phyloP scores from a whole-genome alignment of 1,140 invertebrate genomes.

The Agraylea sexmaculata region DNA sequence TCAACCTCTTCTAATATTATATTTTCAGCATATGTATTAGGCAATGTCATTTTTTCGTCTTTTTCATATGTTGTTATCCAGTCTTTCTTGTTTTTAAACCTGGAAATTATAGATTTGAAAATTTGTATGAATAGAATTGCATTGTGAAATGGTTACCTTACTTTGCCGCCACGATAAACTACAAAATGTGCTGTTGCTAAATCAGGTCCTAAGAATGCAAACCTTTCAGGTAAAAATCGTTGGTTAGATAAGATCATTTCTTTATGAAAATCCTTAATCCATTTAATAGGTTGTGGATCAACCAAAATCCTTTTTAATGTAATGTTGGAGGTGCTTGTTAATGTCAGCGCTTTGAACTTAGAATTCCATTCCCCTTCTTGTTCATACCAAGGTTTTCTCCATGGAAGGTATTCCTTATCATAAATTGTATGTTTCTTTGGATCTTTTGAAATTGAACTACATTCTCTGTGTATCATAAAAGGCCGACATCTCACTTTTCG shows the following conservation, averaged over 20 bases:
- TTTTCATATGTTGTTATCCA: slow-evolving; percentile 28
- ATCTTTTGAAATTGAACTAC: slow-evolving; percentile 21
- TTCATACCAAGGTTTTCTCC: slow-evolving; percentile 31
- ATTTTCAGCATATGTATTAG: slow-evolving; percentile 26
- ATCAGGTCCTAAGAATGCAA: slow-evolving; percentile 28
- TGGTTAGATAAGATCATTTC: too few relatives aligned
- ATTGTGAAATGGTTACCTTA: slow-evolving; percentile 25
- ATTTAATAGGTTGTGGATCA: too few relatives aligned
- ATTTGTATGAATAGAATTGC: neutral
- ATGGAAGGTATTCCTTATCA: slow-evolving; percentile 29
- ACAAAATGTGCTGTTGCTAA: slow-evolving; percentile 35
- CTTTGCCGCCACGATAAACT: slow-evolving; percentile 25
- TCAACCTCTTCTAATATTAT: slow-evolving; percentile 34
- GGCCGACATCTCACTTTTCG: neutral
- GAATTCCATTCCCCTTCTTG: slow-evolving; percentile 29
- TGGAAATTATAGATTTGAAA: slow-evolving; percentile 23
- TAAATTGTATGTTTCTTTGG: slow-evolving; percentile 26
- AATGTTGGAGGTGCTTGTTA: too few relatives aligned
- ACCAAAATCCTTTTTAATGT: too few relatives aligned
- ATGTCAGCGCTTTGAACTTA: slow-evolving; percentile 28
- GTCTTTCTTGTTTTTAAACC: slow-evolving; percentile 25
- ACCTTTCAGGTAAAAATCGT: slow-evolving; percentile 27
- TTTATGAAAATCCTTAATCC: too few relatives aligned
- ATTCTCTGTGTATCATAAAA: neutral
- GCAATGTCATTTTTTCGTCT: slow-evolving; percentile 22